Evolutionary conservation across 2,113 vertebrate genomes (phyloP), one percentile per base, ranked within the genome.

Genomic region (Struthio camelus): DNA sequence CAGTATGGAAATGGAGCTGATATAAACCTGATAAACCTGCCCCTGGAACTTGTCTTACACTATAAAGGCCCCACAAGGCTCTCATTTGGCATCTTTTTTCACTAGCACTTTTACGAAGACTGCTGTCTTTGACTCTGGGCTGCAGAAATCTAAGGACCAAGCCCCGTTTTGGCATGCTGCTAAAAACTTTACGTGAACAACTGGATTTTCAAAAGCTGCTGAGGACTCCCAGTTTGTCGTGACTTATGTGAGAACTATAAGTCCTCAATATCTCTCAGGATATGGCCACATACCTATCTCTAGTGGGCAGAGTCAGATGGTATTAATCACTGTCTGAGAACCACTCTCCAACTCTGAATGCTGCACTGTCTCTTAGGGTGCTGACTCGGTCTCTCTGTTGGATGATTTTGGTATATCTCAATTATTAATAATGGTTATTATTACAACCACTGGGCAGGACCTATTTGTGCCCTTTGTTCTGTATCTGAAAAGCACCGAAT

Each of bases 51-150:
- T 34, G 42, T 46, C 66, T 46, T 14, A 22, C 66, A 34, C 30
- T 59, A 5, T 59, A 11, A 7, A 59, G 9, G 7, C 51, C 62
- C 6, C 22, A 3, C 46, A 56, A 51, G n/a, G 8, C n/a, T 73
- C 46, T 89, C 14, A 32, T 28, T 25, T 28, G 28, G 36, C 30
- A 27, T 9, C 59, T 69, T 50, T 73, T 30, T 56, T 62, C 48
- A 40, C 6, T 48, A 40, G 2, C 9, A 4, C 0, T 0, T 56
- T 70, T 80, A 56, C 5, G 3, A 82, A 82, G 77, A 67, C 16
- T 59, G 36, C 11, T 3, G 2, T 36, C 73, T 69, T 86, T 32
- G 27, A 58, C 56, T 0, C 0, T 3, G 10, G 40, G 13, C 70
- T 77, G 64, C 64, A 50, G 34, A 66, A 71, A 85, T 10, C 30